Conservation (phyloP, 2,888 invertebrate species). For the Galerucella pusilla region DNA sequence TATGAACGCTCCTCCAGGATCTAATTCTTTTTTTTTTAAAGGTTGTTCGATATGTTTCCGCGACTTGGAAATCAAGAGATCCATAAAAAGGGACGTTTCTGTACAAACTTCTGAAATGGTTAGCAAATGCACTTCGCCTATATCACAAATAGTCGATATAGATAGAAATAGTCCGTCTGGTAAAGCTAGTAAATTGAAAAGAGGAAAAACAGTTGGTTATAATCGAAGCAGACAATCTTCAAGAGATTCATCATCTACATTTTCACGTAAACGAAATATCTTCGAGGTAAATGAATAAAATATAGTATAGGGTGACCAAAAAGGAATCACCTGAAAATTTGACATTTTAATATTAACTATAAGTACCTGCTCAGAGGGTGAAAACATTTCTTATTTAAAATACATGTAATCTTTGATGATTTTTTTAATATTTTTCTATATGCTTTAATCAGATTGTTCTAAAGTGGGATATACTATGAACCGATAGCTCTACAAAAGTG, state of each 20-base stretch:
- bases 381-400: too few relatives aligned
- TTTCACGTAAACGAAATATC: conserved; percentile 15
- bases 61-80: conserved; percentile 4
- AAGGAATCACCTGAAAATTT: too few relatives aligned
- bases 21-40: background rate
- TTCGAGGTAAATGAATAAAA: conserved; percentile 9
- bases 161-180: conserved; percentile 39
- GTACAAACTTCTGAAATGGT: conserved; percentile 68
- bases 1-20: background rate
- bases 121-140: conserved; percentile 64
- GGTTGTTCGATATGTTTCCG: conserved; percentile 7
- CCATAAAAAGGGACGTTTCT: conserved; percentile 65
- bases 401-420: too few relatives aligned
- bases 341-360: too few relatives aligned
- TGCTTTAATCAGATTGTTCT: too few relatives aligned
- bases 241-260: conserved; percentile 19
- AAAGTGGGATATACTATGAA: too few relatives aligned
- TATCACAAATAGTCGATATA: conserved; percentile 52
- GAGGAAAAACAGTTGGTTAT: conserved; percentile 28
- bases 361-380: too few relatives aligned
- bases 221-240: conserved; percentile 32
- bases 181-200: conserved; percentile 37
- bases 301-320: background rate
- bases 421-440: too few relatives aligned
- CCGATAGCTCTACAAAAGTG: too few relatives aligned